Evolutionary conservation across 2,113 vertebrate genomes (phyloP).

Genomic region (Spheniscus mendiculus): DNA sequence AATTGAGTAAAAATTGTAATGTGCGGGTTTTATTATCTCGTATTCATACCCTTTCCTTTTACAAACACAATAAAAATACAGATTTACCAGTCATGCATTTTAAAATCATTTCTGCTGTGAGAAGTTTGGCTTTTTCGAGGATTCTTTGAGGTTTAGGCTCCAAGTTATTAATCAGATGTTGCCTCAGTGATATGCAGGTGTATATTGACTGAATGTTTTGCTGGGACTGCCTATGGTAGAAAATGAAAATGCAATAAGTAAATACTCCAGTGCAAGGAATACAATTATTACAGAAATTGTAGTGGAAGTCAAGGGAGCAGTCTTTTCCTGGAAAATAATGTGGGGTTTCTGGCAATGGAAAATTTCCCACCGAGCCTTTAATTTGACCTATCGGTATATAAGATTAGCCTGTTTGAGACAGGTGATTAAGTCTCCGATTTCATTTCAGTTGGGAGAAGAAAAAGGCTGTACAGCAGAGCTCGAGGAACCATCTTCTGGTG

Average conservation of each 20-base stretch:
- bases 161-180: not conserved
- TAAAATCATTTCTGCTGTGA: not conserved
- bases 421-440: not conserved
- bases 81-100: not conserved
- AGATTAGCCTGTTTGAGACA: not conserved
- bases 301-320: not conserved
- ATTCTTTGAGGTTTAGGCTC: not conserved
- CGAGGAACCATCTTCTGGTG: not conserved
- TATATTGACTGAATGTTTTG: not conserved
- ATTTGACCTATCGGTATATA: not conserved
- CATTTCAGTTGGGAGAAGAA: not conserved
- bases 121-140: not conserved
- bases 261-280: not conserved
- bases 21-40: not conserved
- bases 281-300: not conserved
- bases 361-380: not conserved
- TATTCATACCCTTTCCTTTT: not conserved
- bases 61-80: not conserved
- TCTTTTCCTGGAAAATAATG: not conserved
- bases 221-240: not conserved
- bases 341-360: not conserved
- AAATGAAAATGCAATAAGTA: not conserved
- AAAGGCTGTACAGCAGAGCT: not conserved
- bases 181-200: not conserved
- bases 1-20: not conserved